Evolutionary conservation across 2,888 invertebrate species (phyloP).

Genomic region (Tachina grossa): DNA sequence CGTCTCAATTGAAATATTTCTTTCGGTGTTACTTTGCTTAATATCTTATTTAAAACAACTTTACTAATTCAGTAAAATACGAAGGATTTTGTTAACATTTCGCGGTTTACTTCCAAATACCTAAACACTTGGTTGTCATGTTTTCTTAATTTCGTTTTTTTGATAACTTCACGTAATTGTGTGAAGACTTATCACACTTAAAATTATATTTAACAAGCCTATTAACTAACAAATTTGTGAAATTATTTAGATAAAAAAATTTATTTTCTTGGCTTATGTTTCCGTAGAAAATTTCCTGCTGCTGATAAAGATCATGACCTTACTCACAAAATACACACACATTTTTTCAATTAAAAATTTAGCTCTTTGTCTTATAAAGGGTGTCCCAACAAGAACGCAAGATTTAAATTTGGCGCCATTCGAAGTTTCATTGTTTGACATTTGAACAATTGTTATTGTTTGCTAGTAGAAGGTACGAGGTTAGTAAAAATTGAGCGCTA

Average conservation of each 20-base stretch:
- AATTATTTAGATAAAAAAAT: slow-evolving; percentile 2
- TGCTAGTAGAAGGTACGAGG: no score
- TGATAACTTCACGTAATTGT: background rate
- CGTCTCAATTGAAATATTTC: no score
- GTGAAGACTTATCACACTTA: background rate
- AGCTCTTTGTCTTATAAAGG: background rate
- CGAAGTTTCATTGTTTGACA: no score
- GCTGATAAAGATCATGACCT: slow-evolving; percentile 53
- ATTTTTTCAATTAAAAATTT: background rate
- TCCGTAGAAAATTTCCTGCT: slow-evolving; percentile 19
- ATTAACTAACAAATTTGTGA: slow-evolving; percentile 16
- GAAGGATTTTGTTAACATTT: no score
- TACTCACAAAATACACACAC: background rate
- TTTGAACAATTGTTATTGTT: no score
- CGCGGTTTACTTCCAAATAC: no score
- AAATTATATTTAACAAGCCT: background rate
- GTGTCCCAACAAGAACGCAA: no score
- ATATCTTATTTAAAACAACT: no score
- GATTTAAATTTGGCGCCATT: no score
- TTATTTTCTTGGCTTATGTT: background rate
- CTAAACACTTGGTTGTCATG: background rate
- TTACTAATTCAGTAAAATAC: no score
- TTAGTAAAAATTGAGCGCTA: no score
- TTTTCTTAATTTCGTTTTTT: background rate
- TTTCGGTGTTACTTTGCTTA: no score